A percentile compares a stretch with the other conserved stretches of the same genome.
Evolutionary conservation across 2,888 invertebrate species (phyloP).

Genomic region (Siphonodentalium dalli): DNA sequence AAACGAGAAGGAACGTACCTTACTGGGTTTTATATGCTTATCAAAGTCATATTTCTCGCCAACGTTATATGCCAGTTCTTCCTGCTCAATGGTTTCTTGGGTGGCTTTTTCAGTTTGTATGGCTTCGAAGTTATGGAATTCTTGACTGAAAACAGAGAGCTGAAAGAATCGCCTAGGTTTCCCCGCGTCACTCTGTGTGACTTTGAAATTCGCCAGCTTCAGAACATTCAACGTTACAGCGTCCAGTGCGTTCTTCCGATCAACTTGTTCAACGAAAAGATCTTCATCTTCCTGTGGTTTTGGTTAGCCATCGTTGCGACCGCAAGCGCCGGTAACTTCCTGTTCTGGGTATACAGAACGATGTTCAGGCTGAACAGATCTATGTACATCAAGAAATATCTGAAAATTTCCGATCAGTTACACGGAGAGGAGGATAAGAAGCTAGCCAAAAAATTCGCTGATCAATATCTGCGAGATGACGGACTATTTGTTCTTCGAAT

Average conservation of each 20-base stretch:
- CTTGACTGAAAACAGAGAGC: slow-evolving; percentile 38
- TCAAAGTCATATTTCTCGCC: slow-evolving; percentile 46
- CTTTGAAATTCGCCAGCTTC: slow-evolving; percentile 53
- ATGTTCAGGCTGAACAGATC: slow-evolving; percentile 45
- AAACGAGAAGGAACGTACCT: slow-evolving; percentile 54
- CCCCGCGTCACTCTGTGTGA: slow-evolving; percentile 54
- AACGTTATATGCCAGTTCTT: slow-evolving; percentile 54
- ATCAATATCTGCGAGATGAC: slow-evolving; percentile 53
- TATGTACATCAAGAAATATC: slow-evolving; percentile 51
- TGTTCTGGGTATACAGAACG: slow-evolving; percentile 51
- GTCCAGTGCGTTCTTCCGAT: slow-evolving; percentile 55
- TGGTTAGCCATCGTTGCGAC: slow-evolving; percentile 53
- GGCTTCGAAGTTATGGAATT: slow-evolving; percentile 48
- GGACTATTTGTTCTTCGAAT: slow-evolving; percentile 46
- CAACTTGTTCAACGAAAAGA: slow-evolving; percentile 58
- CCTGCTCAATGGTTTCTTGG: slow-evolving; percentile 53
- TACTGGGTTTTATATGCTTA: slow-evolving; percentile 52
- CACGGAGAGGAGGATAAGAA: slow-evolving; percentile 48
- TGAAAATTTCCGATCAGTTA: slow-evolving; percentile 48
- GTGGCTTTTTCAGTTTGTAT: slow-evolving; percentile 50
- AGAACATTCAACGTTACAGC: slow-evolving; percentile 53
- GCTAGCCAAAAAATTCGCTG: slow-evolving; percentile 48
- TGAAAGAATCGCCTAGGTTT: slow-evolving; percentile 48
- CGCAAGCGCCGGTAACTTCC: slow-evolving; percentile 46
- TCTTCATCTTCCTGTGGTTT: slow-evolving; percentile 57